Conservation (phyloP, 2,888 invertebrate species). For the Lottia gigantea region DNA sequence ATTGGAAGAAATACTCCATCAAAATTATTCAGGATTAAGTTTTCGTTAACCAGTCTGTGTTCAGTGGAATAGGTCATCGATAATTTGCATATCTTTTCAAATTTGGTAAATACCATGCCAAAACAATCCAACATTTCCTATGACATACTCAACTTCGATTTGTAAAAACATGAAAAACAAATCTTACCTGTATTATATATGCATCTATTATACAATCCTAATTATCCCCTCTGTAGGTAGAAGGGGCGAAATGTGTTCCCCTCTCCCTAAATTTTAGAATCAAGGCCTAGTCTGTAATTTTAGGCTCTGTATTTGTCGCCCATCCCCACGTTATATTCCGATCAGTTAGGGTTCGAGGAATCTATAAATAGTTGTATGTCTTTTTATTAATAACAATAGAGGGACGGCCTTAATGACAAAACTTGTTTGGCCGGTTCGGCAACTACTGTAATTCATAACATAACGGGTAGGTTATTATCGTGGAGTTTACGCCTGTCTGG, state of each 20-base stretch:
- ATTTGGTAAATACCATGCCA: too few relatives aligned
- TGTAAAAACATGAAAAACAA: too few relatives aligned
- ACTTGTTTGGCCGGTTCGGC: neutral
- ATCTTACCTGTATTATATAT: too few relatives aligned
- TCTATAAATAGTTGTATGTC: neutral
- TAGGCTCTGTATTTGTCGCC: neutral
- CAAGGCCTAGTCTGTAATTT: too few relatives aligned
- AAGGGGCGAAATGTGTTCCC: neutral
- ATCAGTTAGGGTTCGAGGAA: neutral
- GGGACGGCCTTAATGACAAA: neutral
- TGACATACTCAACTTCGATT: too few relatives aligned
- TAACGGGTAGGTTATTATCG: neutral
- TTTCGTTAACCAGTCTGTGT: too few relatives aligned
- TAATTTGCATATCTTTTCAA: too few relatives aligned
- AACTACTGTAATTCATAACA: neutral
- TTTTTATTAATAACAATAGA: constrained; percentile 8
- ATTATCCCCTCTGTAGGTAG: neutral
- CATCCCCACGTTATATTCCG: constrained; percentile 8
- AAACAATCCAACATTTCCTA: too few relatives aligned
- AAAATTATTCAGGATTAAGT: too few relatives aligned
- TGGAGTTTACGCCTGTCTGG: neutral
- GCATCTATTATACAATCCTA: too few relatives aligned
- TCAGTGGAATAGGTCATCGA: too few relatives aligned
- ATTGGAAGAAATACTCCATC: too few relatives aligned
- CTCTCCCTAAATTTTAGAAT: neutral